Evolutionary conservation across 1,140 invertebrate genomes (phyloP), one percentile per base, ranked within the genome.

Genomic region (Charaxes varanes): DNA sequence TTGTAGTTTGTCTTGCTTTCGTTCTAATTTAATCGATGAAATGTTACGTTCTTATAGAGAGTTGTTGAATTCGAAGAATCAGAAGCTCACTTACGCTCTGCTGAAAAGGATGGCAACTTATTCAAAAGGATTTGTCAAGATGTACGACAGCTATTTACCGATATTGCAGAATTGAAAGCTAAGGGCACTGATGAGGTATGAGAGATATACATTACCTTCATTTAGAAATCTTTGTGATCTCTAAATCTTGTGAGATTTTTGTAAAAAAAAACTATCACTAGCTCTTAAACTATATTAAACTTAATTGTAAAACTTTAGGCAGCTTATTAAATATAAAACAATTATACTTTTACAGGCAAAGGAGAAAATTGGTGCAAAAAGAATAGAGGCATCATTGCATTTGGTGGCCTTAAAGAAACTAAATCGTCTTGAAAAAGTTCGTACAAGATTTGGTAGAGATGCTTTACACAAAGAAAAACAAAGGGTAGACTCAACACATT

Each of bases 401-500:
- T 90, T 96, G 55, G 89, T 94, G 17, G 86, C 90, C 27, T 76
- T 97, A 10, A 97, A 97, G 65, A 97, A 96, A 76, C 73, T 97
- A 0, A 98, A 98, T 84, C 87, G 96, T 23, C 85, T 96, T 46
- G 93, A 96, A 58, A 97, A 98, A 83, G 90, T 97, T 16, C 86
- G 92, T 3, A 91, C 93, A 24, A 92, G 95, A 64, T 88, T 90
- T 59, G 90, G 91, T 0, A 86, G 94, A 38, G 95, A 98, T 83
- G 88, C 89, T 10, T 85, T 93, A 2, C 87, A 89, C 31, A 86
- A 90, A 72, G 92, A 92, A 37, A 97, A 97, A 74, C 91, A 92
- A 55, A 91, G 91, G 55, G 94, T 97, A 0, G 97, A 98, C 61
- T 92, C 91, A 41, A 92, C 92, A 54, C 94, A 97, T 85, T 81